A percentile compares a stretch with the other conserved stretches of the same genome.
Evolutionary conservation across 2,888 invertebrate species (phyloP).

Genomic region (Glomeris marginata): DNA sequence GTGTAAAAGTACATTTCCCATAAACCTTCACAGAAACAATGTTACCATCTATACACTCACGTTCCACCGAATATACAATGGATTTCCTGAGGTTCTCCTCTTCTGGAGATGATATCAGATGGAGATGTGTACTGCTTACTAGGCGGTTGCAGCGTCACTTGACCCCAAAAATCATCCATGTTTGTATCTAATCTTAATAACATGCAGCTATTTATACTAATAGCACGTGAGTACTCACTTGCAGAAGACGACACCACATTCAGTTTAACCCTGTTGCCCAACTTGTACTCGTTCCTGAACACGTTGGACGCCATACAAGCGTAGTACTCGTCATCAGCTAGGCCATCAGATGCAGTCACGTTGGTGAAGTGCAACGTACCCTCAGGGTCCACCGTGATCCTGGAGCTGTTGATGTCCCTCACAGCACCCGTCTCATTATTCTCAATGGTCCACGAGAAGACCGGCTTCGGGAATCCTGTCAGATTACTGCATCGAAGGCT

Average conservation of each 20-base stretch:
- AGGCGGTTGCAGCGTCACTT: conserved; percentile 52
- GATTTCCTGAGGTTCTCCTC: conserved; percentile 67
- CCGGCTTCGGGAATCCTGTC: conserved; percentile 90
- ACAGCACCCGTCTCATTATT: conserved; percentile 53
- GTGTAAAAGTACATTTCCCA: neutral
- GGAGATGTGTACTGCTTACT: conserved; percentile 69
- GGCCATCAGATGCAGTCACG: conserved; percentile 67
- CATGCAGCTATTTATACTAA: no score
- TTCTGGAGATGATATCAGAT: conserved; percentile 67
- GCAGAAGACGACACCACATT: conserved; percentile 5
- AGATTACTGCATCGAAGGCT: conserved; percentile 83
- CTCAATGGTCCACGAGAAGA: conserved; percentile 86
- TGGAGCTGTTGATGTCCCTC: conserved; percentile 76
- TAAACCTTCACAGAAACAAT: no score
- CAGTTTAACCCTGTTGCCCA: conserved; percentile 56
- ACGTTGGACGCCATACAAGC: conserved; percentile 88
- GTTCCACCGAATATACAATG: conserved; percentile 96
- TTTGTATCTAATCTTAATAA: no score
- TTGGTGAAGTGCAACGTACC: conserved; percentile 96
- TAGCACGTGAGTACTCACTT: no score
- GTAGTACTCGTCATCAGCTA: conserved; percentile 71
- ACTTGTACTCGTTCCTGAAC: conserved; percentile 74
- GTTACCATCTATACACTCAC: conserved; percentile 50
- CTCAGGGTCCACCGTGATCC: conserved; percentile 91
- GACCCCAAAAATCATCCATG: no score